Evolutionary conservation across 2,113 vertebrate species (phyloP).

Genomic region (Otocyon megalotis): DNA sequence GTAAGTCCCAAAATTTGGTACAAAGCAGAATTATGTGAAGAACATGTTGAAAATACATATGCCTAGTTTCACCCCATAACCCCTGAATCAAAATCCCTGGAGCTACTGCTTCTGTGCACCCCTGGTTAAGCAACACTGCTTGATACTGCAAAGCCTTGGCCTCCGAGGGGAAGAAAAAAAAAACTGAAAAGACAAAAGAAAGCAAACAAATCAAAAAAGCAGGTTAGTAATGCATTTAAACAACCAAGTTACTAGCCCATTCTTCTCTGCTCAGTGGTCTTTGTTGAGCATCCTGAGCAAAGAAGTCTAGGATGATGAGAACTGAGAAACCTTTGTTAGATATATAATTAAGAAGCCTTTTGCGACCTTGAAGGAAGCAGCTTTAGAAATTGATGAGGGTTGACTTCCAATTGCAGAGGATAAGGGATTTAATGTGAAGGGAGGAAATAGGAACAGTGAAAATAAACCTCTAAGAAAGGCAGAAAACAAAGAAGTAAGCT

Average conservation of each 20-base stretch:
- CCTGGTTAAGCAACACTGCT: neutral
- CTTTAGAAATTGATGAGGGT: conserved; percentile 46
- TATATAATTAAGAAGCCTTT: conserved; percentile 55
- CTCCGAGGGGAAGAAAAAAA: neutral
- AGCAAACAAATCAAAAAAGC: neutral
- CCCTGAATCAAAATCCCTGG: neutral
- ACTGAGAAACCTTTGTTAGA: conserved; percentile 14
- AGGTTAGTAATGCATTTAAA: conserved; percentile 71
- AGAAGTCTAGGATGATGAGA: conserved; percentile 23
- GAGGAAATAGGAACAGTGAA: neutral
- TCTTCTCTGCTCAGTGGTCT: conserved; percentile 54
- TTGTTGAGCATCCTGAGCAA: conserved; percentile 25
- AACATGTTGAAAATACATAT: neutral
- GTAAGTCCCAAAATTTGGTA: neutral
- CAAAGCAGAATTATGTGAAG: neutral
- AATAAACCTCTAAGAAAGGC: conserved; percentile 44
- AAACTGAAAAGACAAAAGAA: conserved; percentile 21
- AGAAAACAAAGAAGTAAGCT: conserved; percentile 11
- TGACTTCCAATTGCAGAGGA: conserved; percentile 11
- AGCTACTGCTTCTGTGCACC: neutral
- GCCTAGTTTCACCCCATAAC: neutral
- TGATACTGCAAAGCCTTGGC: neutral
- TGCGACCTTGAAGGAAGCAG: conserved; percentile 4
- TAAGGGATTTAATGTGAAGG: neutral
- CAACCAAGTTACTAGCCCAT: conserved; percentile 44